Evolutionary conservation across 1,140 invertebrate genomes (phyloP), one percentile per base, ranked within the genome.

Genomic region (Venturia canescens): DNA sequence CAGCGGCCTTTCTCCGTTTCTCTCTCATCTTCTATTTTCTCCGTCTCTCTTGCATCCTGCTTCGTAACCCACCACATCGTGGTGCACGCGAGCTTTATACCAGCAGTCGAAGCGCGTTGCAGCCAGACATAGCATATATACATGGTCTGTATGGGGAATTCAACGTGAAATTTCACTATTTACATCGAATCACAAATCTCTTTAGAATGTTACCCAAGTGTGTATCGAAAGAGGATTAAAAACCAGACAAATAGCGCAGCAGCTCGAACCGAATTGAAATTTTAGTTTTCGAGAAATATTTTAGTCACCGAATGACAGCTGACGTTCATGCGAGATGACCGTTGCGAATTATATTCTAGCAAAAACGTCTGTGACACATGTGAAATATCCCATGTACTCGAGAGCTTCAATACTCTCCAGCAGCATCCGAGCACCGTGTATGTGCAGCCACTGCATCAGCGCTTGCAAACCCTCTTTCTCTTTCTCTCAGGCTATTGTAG

Each of bases 381-480:
- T 27, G 13, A 26, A 66, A 66, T 29, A 27, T 27, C 60, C 23
- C 60, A 66, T 66, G 23, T 66, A 66, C 9, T 27, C 13, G n/a
- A 4, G 6, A 5, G 60, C 6, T 15, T 23, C 60, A n/a, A n/a
- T 27, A 27, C 23, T 9, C 60, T 26, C 60, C 11, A 15, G 70
- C 70, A 48, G 70, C 70, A 21, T 72, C 50, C 26, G 70, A 31
- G 48, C 71, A 50, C 44, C 26, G 48, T 57, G 53, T 57, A 57
- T 66, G n/a, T n/a, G 60, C 60, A 66, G 60, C 23, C 29, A 76
- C 74, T 76, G 74, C 74, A 76, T 76, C 74, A 76, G 74, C 74
- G 74, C 63, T 76, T 76, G 74, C 74, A 63, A 76, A 50, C 74
- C 50, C 53, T 63, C 18, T 38, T 11, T 57, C 53, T 57, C 38